Evolutionary conservation across 64 coral and sea anemone species (phyloP), one percentile per base, ranked within the genome.

Genomic region (Pachyseris speciosa): DNA sequence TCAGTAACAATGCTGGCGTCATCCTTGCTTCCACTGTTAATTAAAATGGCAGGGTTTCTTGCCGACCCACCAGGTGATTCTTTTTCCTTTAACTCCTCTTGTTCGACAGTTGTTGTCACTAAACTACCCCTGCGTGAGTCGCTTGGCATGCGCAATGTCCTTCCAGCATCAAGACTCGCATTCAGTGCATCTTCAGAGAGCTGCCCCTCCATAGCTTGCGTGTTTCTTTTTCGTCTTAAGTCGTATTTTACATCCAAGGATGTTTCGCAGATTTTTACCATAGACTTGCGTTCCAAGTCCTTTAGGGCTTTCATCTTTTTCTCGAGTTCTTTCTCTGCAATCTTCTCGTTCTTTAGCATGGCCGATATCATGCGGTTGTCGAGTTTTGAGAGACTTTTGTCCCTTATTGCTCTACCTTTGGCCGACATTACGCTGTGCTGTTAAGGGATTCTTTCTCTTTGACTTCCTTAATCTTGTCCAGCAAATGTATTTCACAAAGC

Each of bases 281-380:
- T 85, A 19, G 89, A 52, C 58, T 92, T 92, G 19, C 70, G 89
- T 26, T 92, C 79, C 32, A 59, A 72, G 0, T 83, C 78, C 34
- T 75, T 67, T 17, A 92, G 49, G 1, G 48, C 80, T 84, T 92
- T 92, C 65, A 92, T 68, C 50, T 92, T 92, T 74, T 92, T 47
- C 22, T 92, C 78, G 5, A 92, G 89, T 48, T 92, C 89, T 30
- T 70, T 92, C 15, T 92, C 89, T 3, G 89, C 89, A 20, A 84
- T 12, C 25, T 83, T 75, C 31, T 92, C 89, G 40, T 92, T 83
- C 58, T 59, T 72, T 17, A 92, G n/a, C 78, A 84, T 84, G 0
- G 79, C 64, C 7, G 32, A 72, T 72, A 92, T 83, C 69, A 92
- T 74, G 15, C 89, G 78, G 31, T 83, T 71, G 8, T 79, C 89